These are phyloP conservation scores for Lamellibrachia columna DNA, from an alignment of 2,888 invertebrate genomes.

Conservation along the genomic window DNA sequence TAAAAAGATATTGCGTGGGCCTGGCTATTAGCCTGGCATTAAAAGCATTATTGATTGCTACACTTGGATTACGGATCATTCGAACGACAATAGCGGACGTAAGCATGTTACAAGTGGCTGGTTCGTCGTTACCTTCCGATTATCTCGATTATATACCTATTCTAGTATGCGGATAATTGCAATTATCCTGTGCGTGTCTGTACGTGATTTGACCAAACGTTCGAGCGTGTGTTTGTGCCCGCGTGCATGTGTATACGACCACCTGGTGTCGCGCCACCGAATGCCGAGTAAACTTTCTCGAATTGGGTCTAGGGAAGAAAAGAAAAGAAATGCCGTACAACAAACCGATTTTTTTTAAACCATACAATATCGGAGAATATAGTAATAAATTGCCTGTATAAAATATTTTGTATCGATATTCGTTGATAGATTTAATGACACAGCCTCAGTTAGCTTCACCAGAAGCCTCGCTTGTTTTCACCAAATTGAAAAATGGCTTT, in stretches of 20 bases:
- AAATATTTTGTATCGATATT: too few species aligned
- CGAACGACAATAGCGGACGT: not conserved
- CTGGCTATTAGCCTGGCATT: not conserved
- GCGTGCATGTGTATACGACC: not conserved
- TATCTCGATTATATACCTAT: not conserved
- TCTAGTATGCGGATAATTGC: not conserved
- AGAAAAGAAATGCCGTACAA: too few species aligned
- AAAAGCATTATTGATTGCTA: not conserved
- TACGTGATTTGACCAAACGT: not conserved
- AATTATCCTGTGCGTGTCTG: not conserved
- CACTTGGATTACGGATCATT: not conserved
- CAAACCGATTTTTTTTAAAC: too few species aligned
- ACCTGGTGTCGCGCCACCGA: not conserved
- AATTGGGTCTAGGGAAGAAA: too few species aligned
- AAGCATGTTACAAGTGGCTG: not conserved
- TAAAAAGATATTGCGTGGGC: not conserved
- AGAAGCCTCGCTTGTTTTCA: too few species aligned
- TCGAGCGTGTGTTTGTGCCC: not conserved
- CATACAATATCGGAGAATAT: too few species aligned
- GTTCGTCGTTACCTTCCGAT: not conserved
- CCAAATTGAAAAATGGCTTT: too few species aligned
- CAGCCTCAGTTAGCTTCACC: too few species aligned
- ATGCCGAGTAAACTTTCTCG: too few species aligned
- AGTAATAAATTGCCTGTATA: too few species aligned
- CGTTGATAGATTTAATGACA: too few species aligned